A percentile compares a stretch with the other conserved stretches of the same genome.
Evolutionary conservation across 1,140 invertebrate species (phyloP).

Genomic region (Doryteuthis pealeii): DNA sequence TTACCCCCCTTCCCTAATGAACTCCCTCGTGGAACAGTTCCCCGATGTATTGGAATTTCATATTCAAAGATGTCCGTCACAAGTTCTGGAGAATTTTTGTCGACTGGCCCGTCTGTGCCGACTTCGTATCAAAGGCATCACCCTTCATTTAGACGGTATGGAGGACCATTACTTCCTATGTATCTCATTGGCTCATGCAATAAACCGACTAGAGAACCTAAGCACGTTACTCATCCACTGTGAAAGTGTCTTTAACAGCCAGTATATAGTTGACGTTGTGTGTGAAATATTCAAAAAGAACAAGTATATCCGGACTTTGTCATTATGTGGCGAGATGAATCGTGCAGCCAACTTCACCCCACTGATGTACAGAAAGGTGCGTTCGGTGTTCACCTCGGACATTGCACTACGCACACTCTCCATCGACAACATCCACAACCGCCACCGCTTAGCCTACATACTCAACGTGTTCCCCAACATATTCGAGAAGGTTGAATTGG

Average conservation of each 20-base stretch:
- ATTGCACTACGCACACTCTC: slow-evolving; percentile 19
- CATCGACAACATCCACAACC: slow-evolving; percentile 33
- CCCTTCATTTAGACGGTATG: slow-evolving; percentile 32
- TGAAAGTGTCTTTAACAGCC: slow-evolving; percentile 29
- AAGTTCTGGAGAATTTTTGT: slow-evolving; percentile 5
- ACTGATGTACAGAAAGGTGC: slow-evolving; percentile 22
- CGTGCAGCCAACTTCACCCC: slow-evolving; percentile 28
- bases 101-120: not conserved
- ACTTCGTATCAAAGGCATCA: slow-evolving; percentile 38
- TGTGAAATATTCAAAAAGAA: slow-evolving; percentile 31
- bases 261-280: slow-evolving; percentile 28
- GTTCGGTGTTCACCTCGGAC: slow-evolving; percentile 3
- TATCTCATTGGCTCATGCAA: slow-evolving; percentile 23
- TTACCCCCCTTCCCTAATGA: not conserved
- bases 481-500: slow-evolving; percentile 24
- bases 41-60: not conserved
- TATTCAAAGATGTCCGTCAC: slow-evolving; percentile 3
- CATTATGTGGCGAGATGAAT: slow-evolving; percentile 33
- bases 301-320: slow-evolving; percentile 22
- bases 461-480: slow-evolving; percentile 29
- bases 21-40: slow-evolving; percentile 1
- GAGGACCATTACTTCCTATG: slow-evolving; percentile 17
- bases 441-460: slow-evolving; percentile 31
- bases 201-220: slow-evolving; percentile 23
- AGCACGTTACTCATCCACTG: slow-evolving; percentile 26